These are phyloP conservation scores for Sciaenops ocellatus DNA, from an alignment of 2,797 vertebrate species.

Conservation along the genomic window DNA sequence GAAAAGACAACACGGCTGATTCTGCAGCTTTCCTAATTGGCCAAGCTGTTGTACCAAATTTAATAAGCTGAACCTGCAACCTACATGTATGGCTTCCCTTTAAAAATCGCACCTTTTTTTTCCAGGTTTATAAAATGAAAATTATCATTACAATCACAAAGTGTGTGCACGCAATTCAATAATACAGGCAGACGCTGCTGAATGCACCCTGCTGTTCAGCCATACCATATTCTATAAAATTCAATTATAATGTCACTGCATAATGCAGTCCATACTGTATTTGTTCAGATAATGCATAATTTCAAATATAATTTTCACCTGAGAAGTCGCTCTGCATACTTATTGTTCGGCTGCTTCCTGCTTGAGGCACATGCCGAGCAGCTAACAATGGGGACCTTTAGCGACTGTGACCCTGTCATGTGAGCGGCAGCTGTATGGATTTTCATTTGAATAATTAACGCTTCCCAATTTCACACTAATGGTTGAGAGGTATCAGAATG, in stretches of 20 bases:
- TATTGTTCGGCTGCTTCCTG: conserved; percentile 18
- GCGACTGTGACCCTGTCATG: conserved; percentile 45
- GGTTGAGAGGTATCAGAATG: conserved; percentile 83
- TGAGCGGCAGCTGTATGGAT: conserved; percentile 79
- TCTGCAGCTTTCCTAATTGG: conserved; percentile 57
- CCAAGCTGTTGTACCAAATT: conserved; percentile 59
- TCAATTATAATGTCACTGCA: conserved; percentile 16
- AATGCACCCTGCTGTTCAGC: conserved; percentile 5
- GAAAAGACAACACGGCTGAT: conserved; percentile 50
- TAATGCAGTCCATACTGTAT: conserved; percentile 22
- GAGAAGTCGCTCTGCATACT: conserved; percentile 29
- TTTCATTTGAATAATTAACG: conserved; percentile 86
- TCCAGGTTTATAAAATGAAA: conserved; percentile 6
- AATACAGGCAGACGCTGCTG: background rate
- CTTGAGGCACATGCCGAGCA: conserved; percentile 28
- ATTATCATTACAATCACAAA: conserved; percentile 6
- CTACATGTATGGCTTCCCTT: conserved; percentile 1
- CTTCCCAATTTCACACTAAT: conserved; percentile 84
- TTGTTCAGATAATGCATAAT: conserved; percentile 42
- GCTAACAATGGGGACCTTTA: conserved; percentile 58
- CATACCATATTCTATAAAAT: conserved; percentile 9
- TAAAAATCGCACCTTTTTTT: background rate
- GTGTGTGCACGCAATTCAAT: background rate
- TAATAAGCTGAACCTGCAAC: conserved; percentile 38
- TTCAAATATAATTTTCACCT: conserved; percentile 39